These are phyloP conservation scores for Nibea coibor DNA, from an alignment of 2,113 vertebrate species.

Conservation along the genomic window DNA sequence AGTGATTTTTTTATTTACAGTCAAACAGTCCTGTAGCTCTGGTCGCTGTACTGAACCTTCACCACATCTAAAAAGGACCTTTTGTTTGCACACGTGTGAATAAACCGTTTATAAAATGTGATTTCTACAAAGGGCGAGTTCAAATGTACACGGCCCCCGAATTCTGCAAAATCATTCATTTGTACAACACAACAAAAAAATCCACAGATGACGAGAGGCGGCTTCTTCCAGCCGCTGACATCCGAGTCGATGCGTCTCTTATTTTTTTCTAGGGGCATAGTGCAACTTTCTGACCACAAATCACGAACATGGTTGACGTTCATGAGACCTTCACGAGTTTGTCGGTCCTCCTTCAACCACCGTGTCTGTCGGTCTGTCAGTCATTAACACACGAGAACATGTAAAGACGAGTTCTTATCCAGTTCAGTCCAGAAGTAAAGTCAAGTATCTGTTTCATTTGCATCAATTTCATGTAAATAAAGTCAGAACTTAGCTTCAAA, in stretches of 20 bases:
- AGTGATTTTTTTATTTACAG: conserved; percentile 75
- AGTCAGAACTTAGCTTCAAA: background rate
- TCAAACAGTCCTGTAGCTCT: conserved; percentile 39
- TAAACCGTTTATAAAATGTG: conserved; percentile 62
- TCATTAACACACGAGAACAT: background rate
- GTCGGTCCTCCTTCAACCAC: conserved; percentile 48
- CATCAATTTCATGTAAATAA: background rate
- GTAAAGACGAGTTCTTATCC: background rate
- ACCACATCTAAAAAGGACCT: conserved; percentile 36
- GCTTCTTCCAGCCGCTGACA: conserved; percentile 27
- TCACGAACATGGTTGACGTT: conserved; percentile 23
- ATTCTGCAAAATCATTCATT: conserved; percentile 56
- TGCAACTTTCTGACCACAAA: conserved; percentile 19
- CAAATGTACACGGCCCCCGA: conserved; percentile 62
- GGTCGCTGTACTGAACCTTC: conserved; percentile 46
- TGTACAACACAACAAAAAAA: conserved; percentile 45
- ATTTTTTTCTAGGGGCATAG: conserved; percentile 5
- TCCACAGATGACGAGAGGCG: conserved; percentile 37
- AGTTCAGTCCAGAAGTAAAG: conserved; percentile 14
- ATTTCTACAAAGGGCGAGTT: conserved; percentile 58
- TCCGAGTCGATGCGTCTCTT: background rate
- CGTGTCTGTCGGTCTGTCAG: background rate
- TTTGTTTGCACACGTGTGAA: conserved; percentile 33
- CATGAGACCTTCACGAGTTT: conserved; percentile 38
- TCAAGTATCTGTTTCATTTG: background rate